phyloP scores from a whole-genome alignment of 1,140 invertebrate species.

The Zelostemma sp. region DNA sequence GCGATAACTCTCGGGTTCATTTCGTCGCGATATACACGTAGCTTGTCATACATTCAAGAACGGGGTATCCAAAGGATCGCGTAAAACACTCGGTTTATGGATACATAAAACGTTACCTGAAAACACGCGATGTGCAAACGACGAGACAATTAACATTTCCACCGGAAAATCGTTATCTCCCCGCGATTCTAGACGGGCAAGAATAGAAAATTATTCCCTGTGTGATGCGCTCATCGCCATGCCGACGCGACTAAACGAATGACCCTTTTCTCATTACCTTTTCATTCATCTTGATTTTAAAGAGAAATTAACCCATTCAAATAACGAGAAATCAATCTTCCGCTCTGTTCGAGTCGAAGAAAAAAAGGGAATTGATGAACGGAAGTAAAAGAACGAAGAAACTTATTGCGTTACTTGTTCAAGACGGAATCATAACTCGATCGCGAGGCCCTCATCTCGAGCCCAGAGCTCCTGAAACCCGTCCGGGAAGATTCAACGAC shows the following conservation, averaged over 20 bases:
- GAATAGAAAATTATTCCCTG: no score
- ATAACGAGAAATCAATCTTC: no score
- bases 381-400: background rate
- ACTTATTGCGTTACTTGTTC: background rate
- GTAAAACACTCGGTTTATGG: conserved; percentile 35
- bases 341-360: background rate
- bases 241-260: background rate
- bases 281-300: conserved; percentile 25
- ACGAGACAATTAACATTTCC: conserved; percentile 49
- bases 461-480: conserved; percentile 4
- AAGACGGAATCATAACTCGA: background rate
- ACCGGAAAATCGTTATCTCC: conserved; percentile 47
- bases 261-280: conserved; percentile 17
- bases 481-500: conserved; percentile 23
- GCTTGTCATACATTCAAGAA: conserved; percentile 25
- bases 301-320: no score
- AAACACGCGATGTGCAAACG: conserved; percentile 47
- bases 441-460: background rate
- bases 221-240: background rate
- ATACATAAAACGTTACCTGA: conserved; percentile 34
- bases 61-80: conserved; percentile 9
- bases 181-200: conserved; percentile 6
- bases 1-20: conserved; percentile 38
- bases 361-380: background rate
- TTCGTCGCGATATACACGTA: conserved; percentile 11